Percentiles rank a stretch among this genome's conserved stretches.
These are phyloP conservation scores for Clarias gariepinus DNA, from an alignment of 2,113 vertebrate genomes.

Conservation along the genomic window DNA sequence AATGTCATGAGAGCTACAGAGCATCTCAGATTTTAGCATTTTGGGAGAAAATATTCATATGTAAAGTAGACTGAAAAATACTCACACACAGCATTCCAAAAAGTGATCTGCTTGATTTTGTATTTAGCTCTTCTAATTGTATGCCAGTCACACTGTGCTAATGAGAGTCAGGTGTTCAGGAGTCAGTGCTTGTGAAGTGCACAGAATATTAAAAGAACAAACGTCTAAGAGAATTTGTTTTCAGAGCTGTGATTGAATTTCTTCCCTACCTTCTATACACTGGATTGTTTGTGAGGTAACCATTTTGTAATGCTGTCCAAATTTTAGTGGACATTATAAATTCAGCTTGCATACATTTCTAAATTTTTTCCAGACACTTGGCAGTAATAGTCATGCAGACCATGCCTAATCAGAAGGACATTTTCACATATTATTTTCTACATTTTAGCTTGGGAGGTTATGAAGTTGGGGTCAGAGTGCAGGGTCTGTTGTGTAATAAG, in stretches of 20 bases:
- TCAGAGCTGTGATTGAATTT: not conserved
- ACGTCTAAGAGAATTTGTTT: not conserved
- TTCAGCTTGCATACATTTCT: not conserved
- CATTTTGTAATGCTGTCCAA: not conserved
- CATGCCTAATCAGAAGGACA: too few relatives aligned
- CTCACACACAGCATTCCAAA: not conserved
- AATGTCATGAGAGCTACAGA: not conserved
- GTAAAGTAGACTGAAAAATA: not conserved
- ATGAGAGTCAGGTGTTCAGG: conserved; percentile 3
- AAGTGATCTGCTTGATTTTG: not conserved
- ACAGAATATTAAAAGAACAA: not conserved
- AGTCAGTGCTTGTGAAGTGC: not conserved
- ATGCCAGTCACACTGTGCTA: not conserved
- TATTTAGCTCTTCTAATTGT: not conserved
- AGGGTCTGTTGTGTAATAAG: too few relatives aligned
- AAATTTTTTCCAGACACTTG: not conserved
- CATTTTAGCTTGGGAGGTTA: too few relatives aligned
- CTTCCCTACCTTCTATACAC: not conserved
- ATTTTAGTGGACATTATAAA: not conserved
- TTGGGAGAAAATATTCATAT: not conserved
- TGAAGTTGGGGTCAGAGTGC: too few relatives aligned
- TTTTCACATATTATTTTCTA: too few relatives aligned
- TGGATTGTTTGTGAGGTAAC: not conserved
- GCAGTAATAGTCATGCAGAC: not conserved
- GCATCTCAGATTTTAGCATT: not conserved